Conservation (phyloP, 2,113 vertebrate genomes). For the Centropristis striata region DNA sequence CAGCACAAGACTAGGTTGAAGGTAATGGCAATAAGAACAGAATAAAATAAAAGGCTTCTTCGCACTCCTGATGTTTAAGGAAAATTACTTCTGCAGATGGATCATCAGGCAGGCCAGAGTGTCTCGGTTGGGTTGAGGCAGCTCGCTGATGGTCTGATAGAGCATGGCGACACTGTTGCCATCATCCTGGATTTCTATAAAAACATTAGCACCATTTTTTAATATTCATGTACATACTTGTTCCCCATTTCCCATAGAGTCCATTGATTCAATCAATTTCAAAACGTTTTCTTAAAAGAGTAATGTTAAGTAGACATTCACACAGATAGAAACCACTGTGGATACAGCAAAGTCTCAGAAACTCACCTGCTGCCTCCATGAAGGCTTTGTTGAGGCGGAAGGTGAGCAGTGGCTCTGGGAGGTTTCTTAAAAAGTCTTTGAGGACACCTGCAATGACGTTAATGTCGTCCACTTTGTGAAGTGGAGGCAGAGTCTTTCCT, state of each 20-base stretch:
- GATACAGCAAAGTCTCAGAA: neutral
- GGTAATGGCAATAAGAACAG: neutral
- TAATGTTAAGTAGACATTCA: neutral
- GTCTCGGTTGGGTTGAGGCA: conserved; percentile 93
- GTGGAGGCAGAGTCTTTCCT: conserved; percentile 87
- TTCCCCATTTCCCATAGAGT: neutral
- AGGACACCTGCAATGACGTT: conserved; percentile 91
- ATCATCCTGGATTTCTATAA: conserved; percentile 91
- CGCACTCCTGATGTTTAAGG: conserved; percentile 6
- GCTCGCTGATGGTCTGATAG: conserved; percentile 90
- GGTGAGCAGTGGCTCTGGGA: conserved; percentile 93
- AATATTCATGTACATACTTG: neutral
- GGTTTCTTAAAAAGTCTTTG: conserved; percentile 93
- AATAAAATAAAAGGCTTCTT: neutral
- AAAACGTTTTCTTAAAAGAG: conserved; percentile 24
- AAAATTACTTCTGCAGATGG: conserved; percentile 91
- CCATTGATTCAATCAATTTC: neutral
- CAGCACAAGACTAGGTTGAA: neutral
- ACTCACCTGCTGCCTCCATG: conserved; percentile 92
- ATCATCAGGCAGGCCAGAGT: conserved; percentile 94
- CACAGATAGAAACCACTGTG: neutral
- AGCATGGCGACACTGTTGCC: conserved; percentile 91
- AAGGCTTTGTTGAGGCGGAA: conserved; percentile 91
- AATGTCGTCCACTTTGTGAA: conserved; percentile 93
- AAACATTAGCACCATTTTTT: conserved; percentile 3